Evolutionary conservation across 2,888 invertebrate genomes (phyloP).

Genomic region (Thecocarcelia acutangulata): DNA sequence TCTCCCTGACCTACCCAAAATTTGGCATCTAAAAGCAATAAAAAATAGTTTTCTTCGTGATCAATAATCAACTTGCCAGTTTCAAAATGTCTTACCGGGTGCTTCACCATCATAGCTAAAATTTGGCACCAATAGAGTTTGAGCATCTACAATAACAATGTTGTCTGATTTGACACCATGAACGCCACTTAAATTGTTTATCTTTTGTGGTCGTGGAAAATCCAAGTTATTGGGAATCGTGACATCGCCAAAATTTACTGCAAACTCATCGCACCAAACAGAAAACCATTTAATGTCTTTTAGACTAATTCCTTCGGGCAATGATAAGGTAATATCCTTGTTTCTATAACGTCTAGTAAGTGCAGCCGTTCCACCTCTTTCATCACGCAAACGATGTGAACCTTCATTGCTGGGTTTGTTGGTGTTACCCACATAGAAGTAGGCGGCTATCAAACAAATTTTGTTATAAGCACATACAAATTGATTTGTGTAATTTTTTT

Average conservation of each 20-base stretch:
- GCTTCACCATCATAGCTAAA: slow-evolving; percentile 96
- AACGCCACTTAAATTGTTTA: slow-evolving; percentile 88
- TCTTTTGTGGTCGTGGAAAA: slow-evolving; percentile 91
- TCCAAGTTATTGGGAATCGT: slow-evolving; percentile 89
- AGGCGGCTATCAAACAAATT: slow-evolving; percentile 86
- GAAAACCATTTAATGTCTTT: slow-evolving; percentile 93
- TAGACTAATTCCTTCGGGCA: slow-evolving; percentile 93
- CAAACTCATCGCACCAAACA: slow-evolving; percentile 95
- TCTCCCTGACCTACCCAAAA: slow-evolving; percentile 95
- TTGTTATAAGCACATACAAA: not conserved
- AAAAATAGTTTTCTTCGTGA: not conserved
- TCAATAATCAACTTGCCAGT: not conserved
- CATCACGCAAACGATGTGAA: slow-evolving; percentile 88
- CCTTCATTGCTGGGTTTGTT: slow-evolving; percentile 87
- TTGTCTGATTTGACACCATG: slow-evolving; percentile 93
- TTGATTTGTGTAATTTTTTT: slow-evolving; percentile 42
- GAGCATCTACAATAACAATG: slow-evolving; percentile 94
- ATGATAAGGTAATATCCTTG: slow-evolving; percentile 90
- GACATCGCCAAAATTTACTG: slow-evolving; percentile 95
- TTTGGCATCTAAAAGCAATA: slow-evolving; percentile 88
- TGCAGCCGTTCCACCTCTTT: slow-evolving; percentile 90
- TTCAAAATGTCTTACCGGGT: slow-evolving; percentile 85
- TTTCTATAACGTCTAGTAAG: slow-evolving; percentile 89
- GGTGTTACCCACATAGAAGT: slow-evolving; percentile 92
- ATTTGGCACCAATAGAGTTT: slow-evolving; percentile 93